Conservation (phyloP, 53 echinoderm and acorn worm species). For the Zoroaster sp. region DNA sequence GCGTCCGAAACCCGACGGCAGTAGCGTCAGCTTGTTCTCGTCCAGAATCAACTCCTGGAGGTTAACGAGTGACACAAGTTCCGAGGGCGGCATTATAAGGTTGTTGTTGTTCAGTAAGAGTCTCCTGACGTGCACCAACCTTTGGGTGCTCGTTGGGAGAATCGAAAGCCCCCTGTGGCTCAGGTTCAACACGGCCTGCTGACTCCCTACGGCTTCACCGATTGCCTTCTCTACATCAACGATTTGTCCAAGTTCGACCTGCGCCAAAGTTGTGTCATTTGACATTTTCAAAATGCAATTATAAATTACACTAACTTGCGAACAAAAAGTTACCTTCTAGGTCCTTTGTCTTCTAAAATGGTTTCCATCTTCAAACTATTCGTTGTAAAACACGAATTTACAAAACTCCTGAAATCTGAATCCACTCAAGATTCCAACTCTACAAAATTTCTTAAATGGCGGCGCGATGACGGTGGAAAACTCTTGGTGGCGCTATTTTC, state of each 20-base stretch:
- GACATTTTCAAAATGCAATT: not conserved
- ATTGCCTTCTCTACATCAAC: constrained; percentile 45
- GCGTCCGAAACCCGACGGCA: constrained; percentile 87
- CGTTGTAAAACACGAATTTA: not conserved
- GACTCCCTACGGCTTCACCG: constrained; percentile 26
- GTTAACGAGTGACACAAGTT: constrained; percentile 69
- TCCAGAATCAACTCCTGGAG: constrained; percentile 85
- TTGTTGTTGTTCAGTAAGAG: constrained; percentile 90
- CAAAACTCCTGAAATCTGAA: not conserved
- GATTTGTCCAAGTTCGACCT: constrained; percentile 6
- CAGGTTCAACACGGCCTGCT: constrained; percentile 78
- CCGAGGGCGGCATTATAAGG: constrained; percentile 91
- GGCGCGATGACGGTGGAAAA: not conserved
- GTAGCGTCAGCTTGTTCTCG: constrained; percentile 83
- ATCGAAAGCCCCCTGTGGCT: constrained; percentile 81
- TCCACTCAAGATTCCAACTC: not conserved
- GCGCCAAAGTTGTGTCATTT: not conserved
- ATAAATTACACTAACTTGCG: not conserved
- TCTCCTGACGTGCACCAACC: constrained; percentile 61
- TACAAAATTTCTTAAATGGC: not conserved
- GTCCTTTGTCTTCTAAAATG: not conserved
- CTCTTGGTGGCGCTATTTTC: constrained; percentile 38
- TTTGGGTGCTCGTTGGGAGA: constrained; percentile 75
- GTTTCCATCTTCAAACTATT: not conserved
- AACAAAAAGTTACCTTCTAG: not conserved